Percentiles rank a stretch among this genome's conserved stretches.
Evolutionary conservation across 2,888 invertebrate species (phyloP).

Genomic region (Imbricaverruca yamaguchii): DNA sequence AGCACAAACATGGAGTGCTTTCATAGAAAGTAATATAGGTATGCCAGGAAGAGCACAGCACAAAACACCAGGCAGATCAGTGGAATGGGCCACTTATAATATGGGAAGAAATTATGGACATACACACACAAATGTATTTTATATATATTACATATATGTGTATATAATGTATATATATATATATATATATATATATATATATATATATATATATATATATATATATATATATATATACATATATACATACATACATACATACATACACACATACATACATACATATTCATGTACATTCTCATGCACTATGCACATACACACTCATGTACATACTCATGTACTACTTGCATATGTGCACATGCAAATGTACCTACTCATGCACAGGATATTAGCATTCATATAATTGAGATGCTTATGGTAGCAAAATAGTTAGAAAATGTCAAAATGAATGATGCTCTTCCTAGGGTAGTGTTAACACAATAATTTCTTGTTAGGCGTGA

Average conservation of each 20-base stretch:
- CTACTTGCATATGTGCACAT: no score
- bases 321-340: no score
- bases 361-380: no score
- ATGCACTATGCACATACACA: no score
- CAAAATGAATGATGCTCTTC: no score
- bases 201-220: background rate
- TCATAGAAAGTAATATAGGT: background rate
- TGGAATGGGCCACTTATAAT: no score
- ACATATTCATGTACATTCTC: background rate
- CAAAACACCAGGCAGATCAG: background rate
- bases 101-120: background rate
- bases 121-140: background rate
- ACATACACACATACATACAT: background rate
- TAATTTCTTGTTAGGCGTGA: no score
- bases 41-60: background rate
- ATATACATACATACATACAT: background rate
- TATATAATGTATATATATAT: background rate
- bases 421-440: no score
- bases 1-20: no score
- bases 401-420: no score
- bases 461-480: no score
- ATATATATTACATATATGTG: background rate
- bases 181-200: slow-evolving; percentile 3
- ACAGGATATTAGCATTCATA: no score
- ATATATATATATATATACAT: background rate